Percentiles rank a stretch among this genome's conserved stretches.
These are phyloP conservation scores for Oedothorax gibbosus DNA, from an alignment of 1,140 invertebrate species.

Conservation along the genomic window DNA sequence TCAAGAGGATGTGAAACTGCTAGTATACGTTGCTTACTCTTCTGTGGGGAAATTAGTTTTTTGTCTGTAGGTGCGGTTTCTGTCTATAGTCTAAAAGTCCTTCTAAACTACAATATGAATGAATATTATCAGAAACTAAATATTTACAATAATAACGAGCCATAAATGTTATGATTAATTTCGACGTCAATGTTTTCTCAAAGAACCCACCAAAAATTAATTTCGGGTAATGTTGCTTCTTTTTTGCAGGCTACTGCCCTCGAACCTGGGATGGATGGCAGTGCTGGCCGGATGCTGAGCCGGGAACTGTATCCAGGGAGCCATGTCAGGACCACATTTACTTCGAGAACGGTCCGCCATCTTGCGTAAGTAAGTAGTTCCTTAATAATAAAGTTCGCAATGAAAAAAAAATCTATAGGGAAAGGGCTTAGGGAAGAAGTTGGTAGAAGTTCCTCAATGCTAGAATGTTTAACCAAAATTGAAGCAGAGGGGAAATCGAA, in stretches of 20 bases:
- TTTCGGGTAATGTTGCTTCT: background rate
- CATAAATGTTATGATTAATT: background rate
- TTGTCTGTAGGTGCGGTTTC: no score
- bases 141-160: background rate
- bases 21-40: no score
- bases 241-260: slow-evolving; percentile 64
- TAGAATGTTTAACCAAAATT: no score
- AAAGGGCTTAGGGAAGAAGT: no score
- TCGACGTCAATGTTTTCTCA: background rate
- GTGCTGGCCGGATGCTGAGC: slow-evolving; percentile 67
- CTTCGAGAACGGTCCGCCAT: slow-evolving; percentile 64
- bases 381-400: no score
- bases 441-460: no score
- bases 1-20: no score
- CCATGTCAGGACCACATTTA: slow-evolving; percentile 69
- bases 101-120: background rate
- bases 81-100: no score
- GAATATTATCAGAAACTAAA: background rate
- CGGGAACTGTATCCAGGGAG: slow-evolving; percentile 55
- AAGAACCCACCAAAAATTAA: background rate
- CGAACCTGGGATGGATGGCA: slow-evolving; percentile 72
- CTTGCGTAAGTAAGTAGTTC: slow-evolving; percentile 66
- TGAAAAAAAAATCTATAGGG: no score
- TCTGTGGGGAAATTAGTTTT: no score
- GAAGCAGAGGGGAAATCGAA: no score